These are phyloP conservation scores for Dysdera silvatica DNA, from an alignment of 1,140 invertebrate species.

Conservation along the genomic window DNA sequence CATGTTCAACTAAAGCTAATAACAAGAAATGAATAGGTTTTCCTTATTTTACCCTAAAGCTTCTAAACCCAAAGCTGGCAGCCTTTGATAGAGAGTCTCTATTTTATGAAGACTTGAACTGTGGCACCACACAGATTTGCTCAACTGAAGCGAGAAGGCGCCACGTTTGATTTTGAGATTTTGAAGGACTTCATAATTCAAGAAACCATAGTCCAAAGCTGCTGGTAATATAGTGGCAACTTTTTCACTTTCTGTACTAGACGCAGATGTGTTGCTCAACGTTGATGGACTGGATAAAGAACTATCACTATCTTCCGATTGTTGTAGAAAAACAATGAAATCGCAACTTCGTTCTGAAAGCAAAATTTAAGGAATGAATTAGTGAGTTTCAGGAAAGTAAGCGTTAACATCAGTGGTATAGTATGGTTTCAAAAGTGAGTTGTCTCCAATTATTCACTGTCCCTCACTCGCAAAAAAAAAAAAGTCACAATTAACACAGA, in stretches of 20 bases:
- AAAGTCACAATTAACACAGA: too few species aligned
- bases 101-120: constrained; percentile 5
- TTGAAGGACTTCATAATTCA: not conserved
- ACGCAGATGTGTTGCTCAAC: not conserved
- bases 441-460: too few species aligned
- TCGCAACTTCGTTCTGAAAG: too few species aligned
- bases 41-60: constrained; percentile 6
- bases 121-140: too few species aligned
- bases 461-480: too few species aligned
- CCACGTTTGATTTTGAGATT: not conserved
- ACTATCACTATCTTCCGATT: too few species aligned
- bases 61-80: not conserved
- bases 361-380: too few species aligned
- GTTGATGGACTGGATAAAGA: constrained; percentile 11
- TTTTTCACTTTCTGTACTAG: not conserved
- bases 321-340: too few species aligned
- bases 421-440: too few species aligned
- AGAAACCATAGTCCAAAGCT: constrained; percentile 7
- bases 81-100: constrained; percentile 7
- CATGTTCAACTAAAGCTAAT: not conserved
- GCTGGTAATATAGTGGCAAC: not conserved
- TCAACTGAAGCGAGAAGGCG: too few species aligned
- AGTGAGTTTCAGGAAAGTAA: too few species aligned
- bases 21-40: not conserved
- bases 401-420: too few species aligned